These are phyloP conservation scores for Pseudochirops cupreus DNA, from an alignment of 2,797 vertebrate species.

Conservation along the genomic window DNA sequence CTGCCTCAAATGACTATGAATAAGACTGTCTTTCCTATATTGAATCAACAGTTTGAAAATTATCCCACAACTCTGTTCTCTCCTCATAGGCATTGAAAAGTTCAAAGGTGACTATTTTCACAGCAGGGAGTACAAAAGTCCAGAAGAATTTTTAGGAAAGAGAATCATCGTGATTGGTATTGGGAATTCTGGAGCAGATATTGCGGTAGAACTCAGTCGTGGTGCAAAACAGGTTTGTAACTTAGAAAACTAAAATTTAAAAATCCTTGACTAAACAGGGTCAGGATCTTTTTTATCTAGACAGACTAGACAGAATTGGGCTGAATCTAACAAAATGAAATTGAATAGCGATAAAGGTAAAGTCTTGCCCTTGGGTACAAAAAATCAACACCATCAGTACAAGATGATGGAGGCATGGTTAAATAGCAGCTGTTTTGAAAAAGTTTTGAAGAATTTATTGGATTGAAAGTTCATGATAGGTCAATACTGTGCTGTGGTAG, in stretches of 20 bases:
- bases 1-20: neutral
- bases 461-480: neutral
- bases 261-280: neutral
- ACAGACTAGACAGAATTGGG: neutral
- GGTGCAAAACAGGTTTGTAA: constrained; percentile 88
- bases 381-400: neutral
- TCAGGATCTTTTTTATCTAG: neutral
- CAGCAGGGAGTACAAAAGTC: constrained; percentile 91
- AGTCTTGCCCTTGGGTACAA: neutral
- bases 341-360: neutral
- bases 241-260: neutral
- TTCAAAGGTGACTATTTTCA: constrained; percentile 89
- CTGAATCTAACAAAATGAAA: neutral
- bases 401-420: neutral
- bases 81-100: constrained; percentile 86
- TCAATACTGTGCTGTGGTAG: neutral
- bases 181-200: constrained; percentile 92
- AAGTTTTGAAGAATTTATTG: neutral
- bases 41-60: neutral
- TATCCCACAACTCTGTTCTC: neutral
- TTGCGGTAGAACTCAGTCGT: constrained; percentile 91
- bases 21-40: neutral
- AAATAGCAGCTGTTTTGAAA: neutral
- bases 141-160: constrained; percentile 85
- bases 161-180: constrained; percentile 90